Conservation (phyloP, 2,797 vertebrate genomes). For the Buceros bicornis region DNA sequence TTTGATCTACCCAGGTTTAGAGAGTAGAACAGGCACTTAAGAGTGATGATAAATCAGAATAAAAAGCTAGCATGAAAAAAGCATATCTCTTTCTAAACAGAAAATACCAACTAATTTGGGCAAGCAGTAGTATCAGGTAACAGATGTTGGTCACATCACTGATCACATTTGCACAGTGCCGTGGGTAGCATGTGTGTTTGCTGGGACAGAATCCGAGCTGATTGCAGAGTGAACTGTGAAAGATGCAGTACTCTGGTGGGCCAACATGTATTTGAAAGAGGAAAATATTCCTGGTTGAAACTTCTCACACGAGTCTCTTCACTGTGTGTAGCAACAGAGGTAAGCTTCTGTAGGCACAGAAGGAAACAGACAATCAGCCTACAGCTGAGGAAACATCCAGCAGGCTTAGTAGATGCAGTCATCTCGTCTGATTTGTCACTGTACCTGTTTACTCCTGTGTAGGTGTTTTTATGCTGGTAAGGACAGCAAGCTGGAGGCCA, state of each 20-base stretch:
- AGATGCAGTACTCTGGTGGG: neutral
- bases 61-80: neutral
- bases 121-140: neutral
- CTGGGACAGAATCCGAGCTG: neutral
- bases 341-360: neutral
- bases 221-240: neutral
- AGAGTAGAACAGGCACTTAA: neutral
- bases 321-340: neutral
- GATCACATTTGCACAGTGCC: rapidly evolving
- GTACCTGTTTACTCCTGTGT: neutral
- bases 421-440: neutral
- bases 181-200: rapidly evolving
- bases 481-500: neutral
- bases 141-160: rapidly evolving
- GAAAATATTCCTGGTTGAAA: neutral
- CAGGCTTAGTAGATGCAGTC: neutral
- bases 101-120: neutral
- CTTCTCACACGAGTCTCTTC: neutral
- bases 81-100: neutral
- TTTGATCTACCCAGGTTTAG: neutral
- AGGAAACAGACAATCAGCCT: neutral
- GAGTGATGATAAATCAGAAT: neutral
- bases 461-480: neutral
- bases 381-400: neutral
- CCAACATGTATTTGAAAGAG: neutral